Percentiles rank a stretch among this genome's conserved stretches.
phyloP scores from a whole-genome alignment of 2,113 vertebrate genomes.

The Heterochromis multidens region DNA sequence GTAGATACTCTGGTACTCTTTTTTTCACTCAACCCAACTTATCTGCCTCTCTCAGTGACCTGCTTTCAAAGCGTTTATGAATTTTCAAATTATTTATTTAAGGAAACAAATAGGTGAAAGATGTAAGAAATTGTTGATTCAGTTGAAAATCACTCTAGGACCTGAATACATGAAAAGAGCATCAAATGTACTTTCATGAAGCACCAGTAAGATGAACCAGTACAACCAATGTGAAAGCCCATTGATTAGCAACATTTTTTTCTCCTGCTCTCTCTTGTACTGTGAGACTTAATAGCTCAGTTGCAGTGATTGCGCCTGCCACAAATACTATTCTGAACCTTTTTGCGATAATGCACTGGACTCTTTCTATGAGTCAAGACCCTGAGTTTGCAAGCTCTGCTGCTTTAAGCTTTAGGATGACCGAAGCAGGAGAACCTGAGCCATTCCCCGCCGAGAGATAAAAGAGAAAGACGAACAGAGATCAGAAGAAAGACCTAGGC shows the following conservation, averaged over 20 bases:
- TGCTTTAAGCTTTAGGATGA: not conserved
- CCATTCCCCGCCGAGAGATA: not conserved
- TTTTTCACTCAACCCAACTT: not conserved
- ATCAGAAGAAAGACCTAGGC: not conserved
- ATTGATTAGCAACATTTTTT: too few relatives aligned
- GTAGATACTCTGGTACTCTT: not conserved
- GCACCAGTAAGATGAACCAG: not conserved
- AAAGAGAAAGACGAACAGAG: not conserved
- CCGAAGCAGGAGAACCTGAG: not conserved
- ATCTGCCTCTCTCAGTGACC: too few relatives aligned
- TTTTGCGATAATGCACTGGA: not conserved
- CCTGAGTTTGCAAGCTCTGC: not conserved
- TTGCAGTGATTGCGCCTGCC: not conserved
- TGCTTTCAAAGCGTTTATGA: too few relatives aligned
- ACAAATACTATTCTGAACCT: not conserved
- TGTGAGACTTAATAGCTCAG: not conserved
- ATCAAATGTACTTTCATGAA: not conserved
- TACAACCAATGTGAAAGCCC: not conserved
- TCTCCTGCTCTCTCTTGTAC: too few relatives aligned
- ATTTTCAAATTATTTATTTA: too few relatives aligned
- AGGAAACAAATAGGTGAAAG: too few relatives aligned
- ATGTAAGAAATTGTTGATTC: not conserved
- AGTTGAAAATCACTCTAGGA: not conserved
- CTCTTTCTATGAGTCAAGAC: not conserved
- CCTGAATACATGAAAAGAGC: fast-evolving